Conservation (phyloP, 1,140 invertebrate genomes). For the Leptinotarsa defecta region DNA sequence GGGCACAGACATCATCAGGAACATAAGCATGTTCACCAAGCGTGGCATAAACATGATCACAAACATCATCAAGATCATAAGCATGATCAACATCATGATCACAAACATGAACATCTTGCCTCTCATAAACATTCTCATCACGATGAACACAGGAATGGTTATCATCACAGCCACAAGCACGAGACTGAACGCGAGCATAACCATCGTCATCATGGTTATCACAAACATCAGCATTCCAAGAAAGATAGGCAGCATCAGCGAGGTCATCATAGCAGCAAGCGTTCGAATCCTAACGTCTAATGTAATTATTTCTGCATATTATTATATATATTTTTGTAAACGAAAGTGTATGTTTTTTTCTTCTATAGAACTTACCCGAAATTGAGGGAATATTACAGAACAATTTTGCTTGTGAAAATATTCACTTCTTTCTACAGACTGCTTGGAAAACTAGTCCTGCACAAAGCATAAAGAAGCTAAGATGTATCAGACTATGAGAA, state of each 20-base stretch:
- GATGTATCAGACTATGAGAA: no score
- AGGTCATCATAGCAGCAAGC: constrained; percentile 10
- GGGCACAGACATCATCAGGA: constrained; percentile 27
- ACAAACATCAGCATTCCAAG: not conserved
- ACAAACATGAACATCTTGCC: constrained; percentile 31
- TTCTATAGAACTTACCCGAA: no score
- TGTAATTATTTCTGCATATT: no score
- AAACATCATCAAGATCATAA: constrained; percentile 20
- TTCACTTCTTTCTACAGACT: no score
- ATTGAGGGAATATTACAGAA: no score
- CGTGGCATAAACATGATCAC: constrained; percentile 1
- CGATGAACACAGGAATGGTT: constrained; percentile 37
- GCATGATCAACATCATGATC: constrained; percentile 32
- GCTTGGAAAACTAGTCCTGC: no score
- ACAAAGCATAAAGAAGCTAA: no score
- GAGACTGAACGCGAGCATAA: not conserved
- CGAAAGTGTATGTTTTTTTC: no score
- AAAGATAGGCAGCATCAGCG: constrained; percentile 27
- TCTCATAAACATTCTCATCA: constrained; percentile 34
- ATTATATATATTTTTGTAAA: no score
- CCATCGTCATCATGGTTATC: not conserved
- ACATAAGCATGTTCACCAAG: constrained; percentile 22
- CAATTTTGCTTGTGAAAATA: no score
- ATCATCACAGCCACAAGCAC: constrained; percentile 36
- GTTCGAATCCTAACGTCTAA: not conserved